Evolutionary conservation across 64 coral and sea anemone species (phyloP).

Genomic region (Trachythela sp.): DNA sequence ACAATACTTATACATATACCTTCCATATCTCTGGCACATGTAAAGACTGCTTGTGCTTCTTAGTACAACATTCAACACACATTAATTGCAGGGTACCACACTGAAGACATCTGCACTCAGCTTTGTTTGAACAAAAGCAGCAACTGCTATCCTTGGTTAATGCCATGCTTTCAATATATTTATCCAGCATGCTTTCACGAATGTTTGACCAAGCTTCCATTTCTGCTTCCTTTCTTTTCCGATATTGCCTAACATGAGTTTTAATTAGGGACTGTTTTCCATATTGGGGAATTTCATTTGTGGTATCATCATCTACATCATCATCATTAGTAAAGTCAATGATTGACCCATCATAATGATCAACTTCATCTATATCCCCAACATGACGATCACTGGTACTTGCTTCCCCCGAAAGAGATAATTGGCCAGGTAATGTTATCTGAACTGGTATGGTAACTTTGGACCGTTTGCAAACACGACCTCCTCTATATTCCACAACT

Average conservation of each 20-base stretch:
- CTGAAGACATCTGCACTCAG: not conserved
- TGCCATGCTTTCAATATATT: not conserved
- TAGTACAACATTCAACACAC: not conserved
- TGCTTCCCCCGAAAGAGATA: not conserved
- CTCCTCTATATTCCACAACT: too few species aligned
- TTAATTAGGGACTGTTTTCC: not conserved
- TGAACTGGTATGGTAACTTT: conserved; percentile 8
- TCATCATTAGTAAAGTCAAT: not conserved
- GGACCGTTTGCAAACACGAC: not conserved
- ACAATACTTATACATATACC: not conserved
- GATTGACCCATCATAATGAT: not conserved
- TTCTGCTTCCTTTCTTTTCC: not conserved
- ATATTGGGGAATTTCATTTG: not conserved
- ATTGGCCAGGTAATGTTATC: not conserved
- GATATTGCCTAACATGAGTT: not conserved
- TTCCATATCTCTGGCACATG: not conserved
- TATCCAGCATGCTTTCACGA: not conserved
- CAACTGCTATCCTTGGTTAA: not conserved
- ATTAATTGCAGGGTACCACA: not conserved
- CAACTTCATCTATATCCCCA: not conserved
- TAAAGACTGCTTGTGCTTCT: not conserved
- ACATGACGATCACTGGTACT: not conserved
- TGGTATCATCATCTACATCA: not conserved
- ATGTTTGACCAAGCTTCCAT: not conserved
- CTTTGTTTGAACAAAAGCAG: not conserved